A percentile compares a stretch with the other conserved stretches of the same genome.
Evolutionary conservation across 2,888 invertebrate species (phyloP).

Genomic region (Parapristionchus giblindavisi): DNA sequence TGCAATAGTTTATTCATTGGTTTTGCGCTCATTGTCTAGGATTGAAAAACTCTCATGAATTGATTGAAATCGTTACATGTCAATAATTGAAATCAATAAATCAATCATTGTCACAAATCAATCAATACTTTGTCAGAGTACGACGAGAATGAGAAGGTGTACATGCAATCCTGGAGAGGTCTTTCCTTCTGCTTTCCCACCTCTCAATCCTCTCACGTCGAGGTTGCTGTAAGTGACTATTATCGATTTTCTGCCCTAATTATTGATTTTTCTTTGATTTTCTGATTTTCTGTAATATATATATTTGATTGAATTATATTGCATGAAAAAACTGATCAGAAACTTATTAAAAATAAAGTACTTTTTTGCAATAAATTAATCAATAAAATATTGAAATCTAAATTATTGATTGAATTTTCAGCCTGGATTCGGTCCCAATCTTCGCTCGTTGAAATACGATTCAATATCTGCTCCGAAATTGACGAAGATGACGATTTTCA

Average conservation of each 20-base stretch:
- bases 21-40: too few species aligned
- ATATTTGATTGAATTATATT: background rate
- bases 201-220: conserved; percentile 75
- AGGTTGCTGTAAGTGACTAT: conserved; percentile 69
- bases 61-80: too few species aligned
- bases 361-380: conserved; percentile 20
- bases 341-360: background rate
- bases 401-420: too few species aligned
- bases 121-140: conserved; percentile 82
- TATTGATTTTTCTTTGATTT: too few species aligned
- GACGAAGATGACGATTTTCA: conserved; percentile 89
- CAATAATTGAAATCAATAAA: too few species aligned
- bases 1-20: too few species aligned
- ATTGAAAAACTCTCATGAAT: too few species aligned
- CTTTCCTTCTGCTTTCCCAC: conserved; percentile 96
- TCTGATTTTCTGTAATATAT: background rate
- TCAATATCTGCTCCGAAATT: conserved; percentile 91
- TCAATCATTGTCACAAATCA: too few species aligned
- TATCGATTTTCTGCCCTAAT: background rate
- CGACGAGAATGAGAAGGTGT: conserved; percentile 92
- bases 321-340: background rate
- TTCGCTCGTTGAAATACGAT: conserved; percentile 84
- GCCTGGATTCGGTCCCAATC: conserved; percentile 71
- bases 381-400: too few species aligned
- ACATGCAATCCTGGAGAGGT: conserved; percentile 94